phyloP scores from a whole-genome alignment of 2,888 invertebrate genomes.

The Sycophila texana region DNA sequence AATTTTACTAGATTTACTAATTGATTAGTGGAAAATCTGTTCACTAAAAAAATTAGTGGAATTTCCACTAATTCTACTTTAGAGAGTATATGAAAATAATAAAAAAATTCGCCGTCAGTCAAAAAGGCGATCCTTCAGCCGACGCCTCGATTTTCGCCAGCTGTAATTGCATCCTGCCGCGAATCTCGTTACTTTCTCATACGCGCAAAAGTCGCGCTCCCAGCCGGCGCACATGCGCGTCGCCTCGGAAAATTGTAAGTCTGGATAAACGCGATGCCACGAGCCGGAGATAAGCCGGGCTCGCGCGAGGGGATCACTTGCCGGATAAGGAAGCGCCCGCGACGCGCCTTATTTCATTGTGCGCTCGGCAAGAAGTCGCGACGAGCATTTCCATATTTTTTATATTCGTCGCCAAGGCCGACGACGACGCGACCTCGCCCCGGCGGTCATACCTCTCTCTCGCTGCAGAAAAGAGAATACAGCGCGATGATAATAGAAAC shows the following conservation, averaged over 20 bases:
- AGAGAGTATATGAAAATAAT: too few relatives aligned
- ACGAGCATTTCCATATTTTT: constrained; percentile 42
- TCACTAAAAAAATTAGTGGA: too few relatives aligned
- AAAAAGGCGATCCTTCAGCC: too few relatives aligned
- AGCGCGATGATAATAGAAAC: too few relatives aligned
- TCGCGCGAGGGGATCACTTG: constrained; percentile 57
- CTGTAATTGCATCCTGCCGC: background rate
- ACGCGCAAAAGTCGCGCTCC: constrained; percentile 7
- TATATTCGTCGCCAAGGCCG: constrained; percentile 2
- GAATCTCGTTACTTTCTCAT: constrained; percentile 29
- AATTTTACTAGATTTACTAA: too few relatives aligned
- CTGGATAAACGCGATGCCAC: constrained; percentile 26
- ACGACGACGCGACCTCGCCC: too few relatives aligned
- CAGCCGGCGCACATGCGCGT: background rate
- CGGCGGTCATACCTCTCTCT: too few relatives aligned
- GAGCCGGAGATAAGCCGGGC: constrained; percentile 26
- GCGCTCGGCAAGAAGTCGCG: constrained; percentile 17
- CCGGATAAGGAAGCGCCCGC: constrained; percentile 63
- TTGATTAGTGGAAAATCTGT: too few relatives aligned
- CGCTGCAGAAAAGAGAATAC: too few relatives aligned
- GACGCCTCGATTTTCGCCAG: too few relatives aligned
- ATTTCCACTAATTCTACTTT: too few relatives aligned
- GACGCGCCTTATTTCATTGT: constrained; percentile 65
- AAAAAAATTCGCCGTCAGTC: too few relatives aligned
- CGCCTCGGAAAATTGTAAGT: constrained; percentile 39